Base-by-base conservation (phyloP, 2,797 vertebrate genomes). In the Phrynocephalus vlangalii region DNA sequence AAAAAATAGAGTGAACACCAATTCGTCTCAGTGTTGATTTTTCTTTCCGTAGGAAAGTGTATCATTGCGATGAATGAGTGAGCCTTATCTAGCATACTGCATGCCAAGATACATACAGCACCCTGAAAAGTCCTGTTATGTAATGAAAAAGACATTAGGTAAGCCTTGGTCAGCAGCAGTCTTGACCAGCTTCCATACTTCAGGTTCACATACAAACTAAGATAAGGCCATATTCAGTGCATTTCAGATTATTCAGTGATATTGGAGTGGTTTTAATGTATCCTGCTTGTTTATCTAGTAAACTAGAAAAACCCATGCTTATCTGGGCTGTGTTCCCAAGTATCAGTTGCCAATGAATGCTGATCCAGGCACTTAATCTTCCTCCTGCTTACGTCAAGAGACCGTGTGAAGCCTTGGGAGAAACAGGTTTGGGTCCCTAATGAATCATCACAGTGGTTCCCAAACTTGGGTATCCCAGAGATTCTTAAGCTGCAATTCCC, bases 41-140 rank as follows among this genome's bases (percentile, higher is more conserved):
- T 81, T 77, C 9, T 83, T 80, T 33, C 44, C 20, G 20, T 22
- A 24, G 44, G 75, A n/a, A 83, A 78, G n/a, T 26, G 26, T 81
- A 28, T 73, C 18, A 63, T 30, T 80, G 16, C 16, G 68, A 80
- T 72, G 24, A 86, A 44, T 60, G 70, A 18, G 22, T 50, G 24
- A 75, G 70, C 66, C 50, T 82, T 16, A 56, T 50, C 28, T 15
- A 28, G 10, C 77, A 56, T 60, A 44, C 30, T 76, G 28, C 63
- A 60, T 44, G 33, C 79, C 70, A 83, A 78, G 73, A 78, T n/a
- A 83, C 28, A 71, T 28, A 70, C 44, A 56, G 18, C 16, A 87
- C 20, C 73, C 38, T 28, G n/a, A 67, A n/a, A 84, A 79, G 56
- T 26, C 0, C 7, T 78, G 10, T 44, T 78, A 52, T 56, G 26